phyloP scores from a whole-genome alignment of 1,140 invertebrate species.

The Zaprionus gabonicus region DNA sequence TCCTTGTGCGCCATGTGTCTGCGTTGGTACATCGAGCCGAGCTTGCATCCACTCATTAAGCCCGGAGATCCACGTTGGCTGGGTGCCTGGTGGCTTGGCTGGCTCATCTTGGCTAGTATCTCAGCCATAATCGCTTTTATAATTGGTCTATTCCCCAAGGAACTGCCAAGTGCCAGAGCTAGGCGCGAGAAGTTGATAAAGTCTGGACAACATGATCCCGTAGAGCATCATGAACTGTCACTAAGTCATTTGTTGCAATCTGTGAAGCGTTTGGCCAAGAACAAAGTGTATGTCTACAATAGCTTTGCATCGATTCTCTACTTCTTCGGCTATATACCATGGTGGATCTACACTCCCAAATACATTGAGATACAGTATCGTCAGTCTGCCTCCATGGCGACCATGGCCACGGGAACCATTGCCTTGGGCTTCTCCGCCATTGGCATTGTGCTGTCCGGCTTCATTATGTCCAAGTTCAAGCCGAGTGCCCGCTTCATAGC shows the following conservation, averaged over 20 bases:
- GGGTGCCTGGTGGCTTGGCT: slow-evolving; percentile 94
- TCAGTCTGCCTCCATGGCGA: slow-evolving; percentile 88
- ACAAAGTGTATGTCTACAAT: slow-evolving; percentile 88
- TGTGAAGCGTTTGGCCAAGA: slow-evolving; percentile 83
- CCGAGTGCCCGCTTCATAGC: slow-evolving; percentile 88
- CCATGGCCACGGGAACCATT: slow-evolving; percentile 88
- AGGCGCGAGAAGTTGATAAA: slow-evolving; percentile 32
- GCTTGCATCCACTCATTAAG: slow-evolving; percentile 88
- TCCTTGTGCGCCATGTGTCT: slow-evolving; percentile 88
- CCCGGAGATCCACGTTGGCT: slow-evolving; percentile 90
- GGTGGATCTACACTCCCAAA: slow-evolving; percentile 91
- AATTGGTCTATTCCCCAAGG: slow-evolving; percentile 88
- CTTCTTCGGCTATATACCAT: slow-evolving; percentile 89
- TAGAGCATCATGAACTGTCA: slow-evolving; percentile 38
- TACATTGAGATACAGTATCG: slow-evolving; percentile 91
- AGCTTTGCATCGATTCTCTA: slow-evolving; percentile 88
- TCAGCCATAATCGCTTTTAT: slow-evolving; percentile 87
- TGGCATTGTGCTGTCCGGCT: slow-evolving; percentile 89
- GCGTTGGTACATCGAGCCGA: slow-evolving; percentile 89
- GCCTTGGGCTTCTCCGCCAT: slow-evolving; percentile 89
- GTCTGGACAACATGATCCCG: neutral
- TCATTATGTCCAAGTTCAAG: slow-evolving; percentile 88
- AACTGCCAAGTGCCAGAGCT: slow-evolving; percentile 85
- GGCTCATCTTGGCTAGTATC: slow-evolving; percentile 88
- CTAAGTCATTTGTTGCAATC: slow-evolving; percentile 55